These are phyloP conservation scores for Silurus lanzhouensis DNA, from an alignment of 2,797 vertebrate genomes.

Conservation along the genomic window DNA sequence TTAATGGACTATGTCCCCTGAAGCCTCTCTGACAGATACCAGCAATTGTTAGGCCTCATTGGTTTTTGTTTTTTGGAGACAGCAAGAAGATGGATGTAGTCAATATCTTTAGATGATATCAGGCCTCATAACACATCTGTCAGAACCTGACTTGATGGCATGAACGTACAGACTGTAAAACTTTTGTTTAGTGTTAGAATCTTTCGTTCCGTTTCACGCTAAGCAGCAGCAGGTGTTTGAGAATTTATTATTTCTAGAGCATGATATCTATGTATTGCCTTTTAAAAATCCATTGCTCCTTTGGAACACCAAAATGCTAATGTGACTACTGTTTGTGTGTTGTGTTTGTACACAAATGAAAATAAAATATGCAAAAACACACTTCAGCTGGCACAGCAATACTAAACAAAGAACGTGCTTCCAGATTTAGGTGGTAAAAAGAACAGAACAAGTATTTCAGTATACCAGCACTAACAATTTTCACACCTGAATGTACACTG, in stretches of 20 bases:
- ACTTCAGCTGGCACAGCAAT: conserved; percentile 16
- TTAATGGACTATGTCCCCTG: conserved; percentile 31
- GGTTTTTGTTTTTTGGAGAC: conserved; percentile 46
- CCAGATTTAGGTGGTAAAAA: not conserved
- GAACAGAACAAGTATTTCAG: not conserved
- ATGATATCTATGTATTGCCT: conserved; percentile 1
- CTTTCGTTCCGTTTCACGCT: conserved; percentile 11
- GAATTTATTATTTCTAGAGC: not conserved
- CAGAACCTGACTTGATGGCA: conserved; percentile 11
- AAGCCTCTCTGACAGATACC: conserved; percentile 32
- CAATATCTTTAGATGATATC: conserved; percentile 14
- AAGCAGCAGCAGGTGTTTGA: not conserved
- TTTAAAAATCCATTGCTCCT: not conserved
- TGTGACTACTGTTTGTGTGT: conserved; percentile 1
- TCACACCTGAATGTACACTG: conserved; percentile 19
- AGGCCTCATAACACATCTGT: conserved; percentile 26
- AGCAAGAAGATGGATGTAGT: conserved; percentile 39
- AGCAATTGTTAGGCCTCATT: conserved; percentile 38
- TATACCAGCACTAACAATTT: conserved; percentile 16
- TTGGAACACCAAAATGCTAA: not conserved
- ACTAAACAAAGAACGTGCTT: conserved; percentile 9
- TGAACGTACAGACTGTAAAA: conserved; percentile 9
- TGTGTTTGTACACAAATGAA: conserved; percentile 16
- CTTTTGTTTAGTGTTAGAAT: conserved; percentile 23
- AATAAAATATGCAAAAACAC: conserved; percentile 17